Percentiles rank a stretch among this genome's conserved stretches.
Conservation (phyloP, 1,140 invertebrate genomes). For the Lepidotrigona ventralis region DNA sequence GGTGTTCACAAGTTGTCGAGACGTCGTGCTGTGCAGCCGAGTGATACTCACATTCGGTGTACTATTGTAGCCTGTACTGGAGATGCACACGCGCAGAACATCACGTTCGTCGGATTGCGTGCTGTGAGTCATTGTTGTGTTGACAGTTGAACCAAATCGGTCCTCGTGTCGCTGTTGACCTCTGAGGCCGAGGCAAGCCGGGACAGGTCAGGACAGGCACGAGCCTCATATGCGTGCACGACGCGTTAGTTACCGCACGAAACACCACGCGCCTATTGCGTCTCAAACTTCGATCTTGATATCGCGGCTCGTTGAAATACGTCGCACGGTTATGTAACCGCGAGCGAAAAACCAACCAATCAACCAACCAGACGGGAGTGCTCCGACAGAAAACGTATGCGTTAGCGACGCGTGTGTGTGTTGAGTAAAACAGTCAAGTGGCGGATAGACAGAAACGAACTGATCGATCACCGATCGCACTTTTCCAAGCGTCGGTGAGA, state of each 20-base stretch:
- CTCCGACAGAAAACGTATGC: background rate
- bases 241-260: background rate
- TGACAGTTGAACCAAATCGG: constrained; percentile 53
- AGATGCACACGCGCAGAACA: constrained; percentile 51
- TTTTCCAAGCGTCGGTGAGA: background rate
- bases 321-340: constrained; percentile 54
- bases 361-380: background rate
- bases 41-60: constrained; percentile 70
- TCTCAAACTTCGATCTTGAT: background rate
- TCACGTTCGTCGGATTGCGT: constrained; percentile 43
- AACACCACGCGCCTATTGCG: constrained; percentile 13
- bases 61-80: constrained; percentile 22
- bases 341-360: constrained; percentile 15
- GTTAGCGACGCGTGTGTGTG: background rate
- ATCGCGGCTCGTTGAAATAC: constrained; percentile 18
- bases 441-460: background rate
- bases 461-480: constrained; percentile 14
- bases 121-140: constrained; percentile 65
- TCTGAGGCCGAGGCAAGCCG: background rate
- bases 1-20: constrained; percentile 75
- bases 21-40: constrained; percentile 63
- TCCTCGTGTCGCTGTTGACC: constrained; percentile 27
- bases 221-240: background rate
- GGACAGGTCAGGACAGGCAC: background rate
- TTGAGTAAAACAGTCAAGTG: background rate